Evolutionary conservation across 2,888 invertebrate genomes (phyloP).

Genomic region (Lepidonotus clava): DNA sequence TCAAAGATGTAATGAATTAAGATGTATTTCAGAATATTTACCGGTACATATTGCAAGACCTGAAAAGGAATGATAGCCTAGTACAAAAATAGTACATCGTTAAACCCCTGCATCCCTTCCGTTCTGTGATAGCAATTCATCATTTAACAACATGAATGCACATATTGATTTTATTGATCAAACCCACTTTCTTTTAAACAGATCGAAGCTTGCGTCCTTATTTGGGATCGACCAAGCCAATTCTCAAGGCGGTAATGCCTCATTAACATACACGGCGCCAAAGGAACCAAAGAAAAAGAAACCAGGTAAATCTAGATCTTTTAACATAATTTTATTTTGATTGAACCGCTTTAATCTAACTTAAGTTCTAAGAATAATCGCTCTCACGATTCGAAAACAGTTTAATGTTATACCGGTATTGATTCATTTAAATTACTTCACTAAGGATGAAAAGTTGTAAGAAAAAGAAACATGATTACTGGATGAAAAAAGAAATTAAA

Average conservation of each 20-base stretch:
- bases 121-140: neutral
- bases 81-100: neutral
- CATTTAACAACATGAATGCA: neutral
- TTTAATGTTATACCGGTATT: too few species aligned
- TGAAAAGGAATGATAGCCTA: neutral
- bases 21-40: neutral
- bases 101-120: neutral
- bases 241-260: conserved; percentile 74
- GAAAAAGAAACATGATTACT: too few species aligned
- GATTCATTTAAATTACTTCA: too few species aligned
- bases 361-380: too few species aligned
- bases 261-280: conserved; percentile 78
- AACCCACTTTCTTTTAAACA: conserved; percentile 53
- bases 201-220: conserved; percentile 75
- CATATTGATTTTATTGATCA: neutral
- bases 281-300: conserved; percentile 77
- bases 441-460: too few species aligned
- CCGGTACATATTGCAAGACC: too few species aligned
- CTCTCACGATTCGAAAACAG: too few species aligned
- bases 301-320: conserved; percentile 46
- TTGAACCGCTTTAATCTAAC: too few species aligned
- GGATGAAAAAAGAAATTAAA: too few species aligned
- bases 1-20: neutral
- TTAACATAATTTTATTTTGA: neutral
- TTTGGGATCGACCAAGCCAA: conserved; percentile 76